A percentile compares a stretch with the other conserved stretches of the same genome.
Conservation (phyloP, 1,140 invertebrate species). For the Drosophila lacertosa region DNA sequence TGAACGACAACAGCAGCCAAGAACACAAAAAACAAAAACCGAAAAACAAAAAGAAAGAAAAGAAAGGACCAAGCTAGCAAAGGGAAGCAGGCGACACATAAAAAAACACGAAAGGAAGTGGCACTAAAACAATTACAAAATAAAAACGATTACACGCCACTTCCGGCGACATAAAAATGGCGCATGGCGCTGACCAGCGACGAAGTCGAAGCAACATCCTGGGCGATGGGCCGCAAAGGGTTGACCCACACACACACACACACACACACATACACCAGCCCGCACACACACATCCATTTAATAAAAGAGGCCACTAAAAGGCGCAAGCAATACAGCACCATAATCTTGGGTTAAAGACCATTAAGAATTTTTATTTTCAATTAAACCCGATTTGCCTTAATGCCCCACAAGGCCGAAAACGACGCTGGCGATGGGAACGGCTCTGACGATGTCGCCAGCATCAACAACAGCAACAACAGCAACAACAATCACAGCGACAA, state of each 20-base stretch:
- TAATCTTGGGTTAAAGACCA: conserved; percentile 82
- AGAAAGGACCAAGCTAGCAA: conserved; percentile 32
- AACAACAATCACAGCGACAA: conserved; percentile 41
- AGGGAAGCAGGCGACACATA: conserved; percentile 57
- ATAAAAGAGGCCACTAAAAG: conserved; percentile 81
- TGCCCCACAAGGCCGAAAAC: conserved; percentile 81
- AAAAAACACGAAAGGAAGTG: conserved; percentile 82
- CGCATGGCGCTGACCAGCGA: conserved; percentile 47
- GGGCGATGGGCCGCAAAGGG: conserved; percentile 58
- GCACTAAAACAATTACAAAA: conserved; percentile 83
- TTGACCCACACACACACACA: conserved; percentile 37
- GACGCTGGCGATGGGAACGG: conserved; percentile 43
- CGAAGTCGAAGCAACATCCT: conserved; percentile 37
- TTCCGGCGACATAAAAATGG: conserved; percentile 81
- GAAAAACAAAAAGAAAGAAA: neutral
- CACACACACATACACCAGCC: conserved; percentile 10
- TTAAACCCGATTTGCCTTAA: conserved; percentile 83
- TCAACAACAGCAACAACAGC: conserved; percentile 41
- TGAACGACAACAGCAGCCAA: conserved; percentile 30
- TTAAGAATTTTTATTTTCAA: conserved; percentile 84
- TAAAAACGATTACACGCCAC: conserved; percentile 83
- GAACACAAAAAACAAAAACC: neutral
- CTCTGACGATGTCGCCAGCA: conserved; percentile 63
- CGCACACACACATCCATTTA: conserved; percentile 55
- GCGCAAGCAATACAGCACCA: conserved; percentile 74